Evolutionary conservation across 2,888 invertebrate species (phyloP), one percentile per base, ranked within the genome.

Genomic region (Sinhomidia bicolor): DNA sequence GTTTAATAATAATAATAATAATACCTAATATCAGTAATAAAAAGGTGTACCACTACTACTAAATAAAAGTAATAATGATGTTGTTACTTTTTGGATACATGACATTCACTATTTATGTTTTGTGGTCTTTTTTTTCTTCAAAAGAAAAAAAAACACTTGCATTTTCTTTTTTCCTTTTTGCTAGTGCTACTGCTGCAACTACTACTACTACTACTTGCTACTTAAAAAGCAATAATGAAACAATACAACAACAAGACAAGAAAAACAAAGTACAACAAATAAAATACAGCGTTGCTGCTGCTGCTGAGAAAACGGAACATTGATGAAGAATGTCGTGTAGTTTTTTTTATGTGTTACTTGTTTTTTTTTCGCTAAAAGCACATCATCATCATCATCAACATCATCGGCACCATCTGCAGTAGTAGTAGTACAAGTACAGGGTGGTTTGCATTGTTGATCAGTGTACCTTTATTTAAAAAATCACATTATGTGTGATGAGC

Each of bases 171-270:
- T n/a, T n/a, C n/a, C n/a, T n/a, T n/a, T n/a, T n/a, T n/a, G n/a
- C n/a, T n/a, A n/a, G n/a, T n/a, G n/a, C n/a, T n/a, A n/a, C n/a
- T n/a, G n/a, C n/a, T n/a, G n/a, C n/a, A n/a, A n/a, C n/a, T n/a
- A n/a, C n/a, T n/a, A n/a, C n/a, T n/a, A n/a, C n/a, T n/a, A n/a
- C n/a, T n/a, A n/a, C n/a, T n/a, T n/a, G n/a, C n/a, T n/a, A n/a
- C n/a, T n/a, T n/a, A n/a, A n/a, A n/a, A n/a, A n/a, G n/a, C n/a
- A 62, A 29, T 62, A 62, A 62, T 62, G 29, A 29, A 60, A 60
- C 23, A 60, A 60, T 12, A n/a, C n/a, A n/a, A 26, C 23, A 60
- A 26, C 5, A 54, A 5, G 54, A 54, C 17, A 54, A 54, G 54
- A n/a, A 23, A 9, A 57, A 23, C 23, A 57, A 57, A 6, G 51